phyloP scores from a whole-genome alignment of 2,797 vertebrate genomes.

The Orientallactaga sibirica region DNA sequence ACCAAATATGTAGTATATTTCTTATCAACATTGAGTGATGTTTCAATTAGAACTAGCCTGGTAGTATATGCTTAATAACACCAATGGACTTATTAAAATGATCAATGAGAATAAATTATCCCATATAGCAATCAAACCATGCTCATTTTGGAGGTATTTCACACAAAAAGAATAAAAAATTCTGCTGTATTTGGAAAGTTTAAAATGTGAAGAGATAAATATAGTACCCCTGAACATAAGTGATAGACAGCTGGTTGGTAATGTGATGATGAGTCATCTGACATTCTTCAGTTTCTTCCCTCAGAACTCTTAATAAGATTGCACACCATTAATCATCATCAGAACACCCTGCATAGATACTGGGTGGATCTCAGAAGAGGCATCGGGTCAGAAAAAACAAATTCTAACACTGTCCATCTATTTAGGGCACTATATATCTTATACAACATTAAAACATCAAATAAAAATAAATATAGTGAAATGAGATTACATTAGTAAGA shows the following conservation, averaged over 20 bases:
- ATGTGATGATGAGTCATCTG: slow-evolving; percentile 71
- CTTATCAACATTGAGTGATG: neutral
- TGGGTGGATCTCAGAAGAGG: slow-evolving; percentile 38
- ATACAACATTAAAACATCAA: too few relatives aligned
- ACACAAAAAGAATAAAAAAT: slow-evolving; percentile 37
- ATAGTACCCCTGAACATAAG: slow-evolving; percentile 63
- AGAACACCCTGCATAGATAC: slow-evolving; percentile 12
- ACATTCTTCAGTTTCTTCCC: slow-evolving; percentile 61
- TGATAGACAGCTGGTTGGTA: slow-evolving; percentile 77
- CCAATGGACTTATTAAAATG: slow-evolving; percentile 42
- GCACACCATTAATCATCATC: slow-evolving; percentile 42
- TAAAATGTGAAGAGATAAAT: slow-evolving; percentile 74
- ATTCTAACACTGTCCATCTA: neutral
- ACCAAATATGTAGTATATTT: neutral
- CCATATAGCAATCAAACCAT: neutral
- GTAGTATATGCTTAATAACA: neutral
- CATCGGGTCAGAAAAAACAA: slow-evolving; percentile 29
- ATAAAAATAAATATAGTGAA: too few relatives aligned
- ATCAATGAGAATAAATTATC: neutral
- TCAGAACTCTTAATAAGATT: slow-evolving; percentile 63
- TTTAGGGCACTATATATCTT: neutral
- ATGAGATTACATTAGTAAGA: too few relatives aligned
- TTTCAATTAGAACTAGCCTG: neutral
- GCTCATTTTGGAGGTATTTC: neutral
- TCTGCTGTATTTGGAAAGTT: slow-evolving; percentile 66